A percentile compares a stretch with the other conserved stretches of the same genome.
phyloP scores from a whole-genome alignment of 2,888 invertebrate genomes.

The Noctua janthina region DNA sequence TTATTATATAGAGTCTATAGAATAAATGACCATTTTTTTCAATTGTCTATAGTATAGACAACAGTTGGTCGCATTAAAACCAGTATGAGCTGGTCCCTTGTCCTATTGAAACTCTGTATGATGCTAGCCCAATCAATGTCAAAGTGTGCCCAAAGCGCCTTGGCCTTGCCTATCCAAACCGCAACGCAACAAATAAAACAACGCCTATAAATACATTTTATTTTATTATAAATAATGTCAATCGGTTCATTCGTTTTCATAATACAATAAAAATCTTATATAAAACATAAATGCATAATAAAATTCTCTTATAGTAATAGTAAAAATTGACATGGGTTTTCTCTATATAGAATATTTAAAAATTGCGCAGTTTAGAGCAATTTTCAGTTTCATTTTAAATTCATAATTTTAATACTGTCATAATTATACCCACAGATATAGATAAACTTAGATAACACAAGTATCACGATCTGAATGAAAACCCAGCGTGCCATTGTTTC shows the following conservation, averaged over 20 bases:
- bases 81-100: neutral
- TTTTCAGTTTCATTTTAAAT: conserved; percentile 21
- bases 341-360: neutral
- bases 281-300: conserved; percentile 56
- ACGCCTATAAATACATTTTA: conserved; percentile 25
- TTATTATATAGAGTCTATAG: too few species aligned
- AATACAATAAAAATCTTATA: conserved; percentile 34
- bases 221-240: conserved; percentile 19
- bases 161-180: neutral
- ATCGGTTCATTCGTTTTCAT: conserved; percentile 3
- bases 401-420: conserved; percentile 35
- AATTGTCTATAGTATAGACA: too few species aligned
- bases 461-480: too few species aligned
- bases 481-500: too few species aligned
- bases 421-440: too few species aligned
- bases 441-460: too few species aligned
- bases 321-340: conserved; percentile 56
- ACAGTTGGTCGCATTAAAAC: neutral
- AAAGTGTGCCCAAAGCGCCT: neutral
- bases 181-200: conserved; percentile 34
- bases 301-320: conserved; percentile 38
- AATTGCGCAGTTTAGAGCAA: conserved; percentile 46
- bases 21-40: too few species aligned
- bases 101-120: neutral
- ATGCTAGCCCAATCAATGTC: neutral